phyloP scores from a whole-genome alignment of 2,888 invertebrate species.

The Sepiola atlantica region DNA sequence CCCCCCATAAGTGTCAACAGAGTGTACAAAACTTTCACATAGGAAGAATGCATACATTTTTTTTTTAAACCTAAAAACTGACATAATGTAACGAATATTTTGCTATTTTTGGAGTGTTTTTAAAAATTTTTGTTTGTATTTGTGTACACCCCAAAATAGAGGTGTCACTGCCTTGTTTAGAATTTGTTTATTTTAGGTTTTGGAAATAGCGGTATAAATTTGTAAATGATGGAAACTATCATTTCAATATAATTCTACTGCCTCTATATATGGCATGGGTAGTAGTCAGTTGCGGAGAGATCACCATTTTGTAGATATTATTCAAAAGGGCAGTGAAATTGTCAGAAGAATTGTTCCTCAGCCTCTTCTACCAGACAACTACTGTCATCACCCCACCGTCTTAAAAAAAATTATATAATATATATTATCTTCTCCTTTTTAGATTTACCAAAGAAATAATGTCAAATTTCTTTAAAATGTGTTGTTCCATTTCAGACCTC shows the following conservation, averaged over 20 bases:
- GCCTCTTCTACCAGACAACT: background rate
- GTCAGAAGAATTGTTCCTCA: background rate
- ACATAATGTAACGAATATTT: background rate
- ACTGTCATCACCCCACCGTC: background rate
- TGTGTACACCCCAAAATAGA: background rate
- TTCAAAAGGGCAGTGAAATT: conserved; percentile 13
- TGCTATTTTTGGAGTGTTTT: background rate
- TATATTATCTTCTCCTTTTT: background rate
- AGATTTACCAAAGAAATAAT: background rate
- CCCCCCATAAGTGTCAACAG: background rate
- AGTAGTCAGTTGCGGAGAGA: background rate
- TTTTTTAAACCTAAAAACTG: background rate
- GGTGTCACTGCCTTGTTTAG: background rate
- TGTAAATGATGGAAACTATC: background rate
- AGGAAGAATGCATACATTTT: too few relatives aligned
- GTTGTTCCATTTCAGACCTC: background rate
- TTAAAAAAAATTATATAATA: too few relatives aligned
- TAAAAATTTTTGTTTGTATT: background rate
- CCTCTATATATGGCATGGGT: background rate
- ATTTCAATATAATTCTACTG: background rate
- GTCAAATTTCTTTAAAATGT: background rate
- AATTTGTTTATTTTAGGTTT: background rate
- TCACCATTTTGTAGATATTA: background rate
- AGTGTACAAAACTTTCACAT: too few relatives aligned
- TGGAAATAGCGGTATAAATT: background rate